Conservation (phyloP, 2,113 vertebrate genomes). For the Tor tambroides region DNA sequence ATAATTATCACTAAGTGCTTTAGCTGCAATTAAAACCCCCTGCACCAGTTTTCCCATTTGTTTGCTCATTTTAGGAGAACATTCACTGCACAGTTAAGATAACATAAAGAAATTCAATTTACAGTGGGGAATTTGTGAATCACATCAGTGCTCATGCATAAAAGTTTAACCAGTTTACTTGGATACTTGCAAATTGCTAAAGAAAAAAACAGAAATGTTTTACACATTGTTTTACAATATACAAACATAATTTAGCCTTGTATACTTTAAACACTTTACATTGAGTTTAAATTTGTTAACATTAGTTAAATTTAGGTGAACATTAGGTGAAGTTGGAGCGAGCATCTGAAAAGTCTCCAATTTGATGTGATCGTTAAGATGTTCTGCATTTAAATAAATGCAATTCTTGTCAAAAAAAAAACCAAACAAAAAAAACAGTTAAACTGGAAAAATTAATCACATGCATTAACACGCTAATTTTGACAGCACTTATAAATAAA, state of each 20-base stretch:
- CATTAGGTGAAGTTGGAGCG: too few species aligned
- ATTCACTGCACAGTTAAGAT: neutral
- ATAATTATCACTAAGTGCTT: constrained; percentile 59
- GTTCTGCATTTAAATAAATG: too few species aligned
- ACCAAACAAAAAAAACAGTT: too few species aligned
- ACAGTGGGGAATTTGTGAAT: neutral
- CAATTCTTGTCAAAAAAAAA: too few species aligned
- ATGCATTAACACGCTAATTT: too few species aligned
- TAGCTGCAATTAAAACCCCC: constrained; percentile 46
- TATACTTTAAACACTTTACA: neutral
- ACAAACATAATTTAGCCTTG: neutral
- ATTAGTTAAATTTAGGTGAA: too few species aligned
- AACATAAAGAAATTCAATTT: neutral
- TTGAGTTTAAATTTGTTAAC: neutral
- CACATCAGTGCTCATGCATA: neutral
- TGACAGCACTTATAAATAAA: too few species aligned
- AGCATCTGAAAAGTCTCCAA: too few species aligned
- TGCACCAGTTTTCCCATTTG: constrained; percentile 23
- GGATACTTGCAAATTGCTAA: neutral
- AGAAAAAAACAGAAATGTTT: too few species aligned
- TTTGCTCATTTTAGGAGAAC: constrained; percentile 9
- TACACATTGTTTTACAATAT: neutral
- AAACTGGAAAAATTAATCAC: too few species aligned
- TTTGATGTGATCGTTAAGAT: too few species aligned
- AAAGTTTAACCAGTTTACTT: neutral